Percentiles rank a stretch among this genome's conserved stretches.
These are phyloP conservation scores for Eucera pruinosa DNA, from an alignment of 2,888 invertebrate species.

Conservation along the genomic window DNA sequence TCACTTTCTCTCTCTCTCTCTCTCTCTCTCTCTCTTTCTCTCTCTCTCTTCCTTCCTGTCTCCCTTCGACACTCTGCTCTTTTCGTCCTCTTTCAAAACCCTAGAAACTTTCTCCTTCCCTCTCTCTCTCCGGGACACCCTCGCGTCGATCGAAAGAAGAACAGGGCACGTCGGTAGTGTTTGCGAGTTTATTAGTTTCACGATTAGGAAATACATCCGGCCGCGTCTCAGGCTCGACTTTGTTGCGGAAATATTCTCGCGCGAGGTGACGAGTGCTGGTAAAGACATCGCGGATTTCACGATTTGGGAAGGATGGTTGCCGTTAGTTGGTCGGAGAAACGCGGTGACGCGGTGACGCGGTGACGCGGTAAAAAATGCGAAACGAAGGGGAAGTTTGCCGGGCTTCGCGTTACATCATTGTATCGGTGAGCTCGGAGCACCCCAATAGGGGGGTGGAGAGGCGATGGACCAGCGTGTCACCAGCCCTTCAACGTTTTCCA, in stretches of 20 bases:
- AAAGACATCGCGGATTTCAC: neutral
- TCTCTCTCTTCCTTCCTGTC: no score
- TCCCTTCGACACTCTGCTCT: conserved; percentile 28
- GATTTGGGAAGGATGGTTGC: neutral
- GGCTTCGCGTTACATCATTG: conserved; percentile 80
- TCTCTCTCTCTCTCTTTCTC: no score
- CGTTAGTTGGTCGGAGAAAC: neutral
- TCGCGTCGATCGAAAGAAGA: neutral
- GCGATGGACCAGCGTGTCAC: conserved; percentile 54
- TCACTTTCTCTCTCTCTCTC: no score
- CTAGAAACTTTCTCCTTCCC: conserved; percentile 63
- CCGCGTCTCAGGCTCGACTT: no score
- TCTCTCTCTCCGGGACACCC: conserved; percentile 36
- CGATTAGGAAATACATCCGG: no score
- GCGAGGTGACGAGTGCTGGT: neutral
- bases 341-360: conserved; percentile 20
- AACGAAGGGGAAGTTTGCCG: conserved; percentile 71
- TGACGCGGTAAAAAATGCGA: conserved; percentile 58
- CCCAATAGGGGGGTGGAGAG: conserved; percentile 72
- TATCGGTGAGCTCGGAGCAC: conserved; percentile 70
- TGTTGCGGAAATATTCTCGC: neutral
- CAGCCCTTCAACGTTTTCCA: conserved; percentile 59
- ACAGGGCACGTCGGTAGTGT: no score
- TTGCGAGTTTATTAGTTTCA: no score
- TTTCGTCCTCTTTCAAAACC: conserved; percentile 52